Evolutionary conservation across 2,113 vertebrate species (phyloP).

Genomic region (Setophaga kirtlandii): DNA sequence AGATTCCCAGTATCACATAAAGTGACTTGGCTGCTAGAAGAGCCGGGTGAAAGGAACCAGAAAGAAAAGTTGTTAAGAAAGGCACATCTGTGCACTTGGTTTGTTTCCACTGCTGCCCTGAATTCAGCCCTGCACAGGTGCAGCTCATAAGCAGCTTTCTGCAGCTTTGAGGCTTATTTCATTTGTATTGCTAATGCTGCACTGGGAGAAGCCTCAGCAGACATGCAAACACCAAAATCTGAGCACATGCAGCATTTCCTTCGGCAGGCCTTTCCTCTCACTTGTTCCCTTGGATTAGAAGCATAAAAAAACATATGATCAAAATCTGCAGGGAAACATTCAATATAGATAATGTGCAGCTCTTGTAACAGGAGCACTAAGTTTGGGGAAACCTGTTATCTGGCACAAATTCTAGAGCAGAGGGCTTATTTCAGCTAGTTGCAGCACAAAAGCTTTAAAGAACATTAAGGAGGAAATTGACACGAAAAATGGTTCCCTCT

Average conservation of each 20-base stretch:
- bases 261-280: background rate
- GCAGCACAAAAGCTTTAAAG: slow-evolving; percentile 2
- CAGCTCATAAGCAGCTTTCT: background rate
- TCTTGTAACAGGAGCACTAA: background rate
- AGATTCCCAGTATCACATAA: background rate
- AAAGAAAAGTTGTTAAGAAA: background rate
- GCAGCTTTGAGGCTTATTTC: background rate
- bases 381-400: background rate
- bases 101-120: background rate
- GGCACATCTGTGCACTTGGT: background rate
- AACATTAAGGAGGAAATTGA: slow-evolving; percentile 20
- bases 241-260: background rate
- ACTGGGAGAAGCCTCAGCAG: background rate
- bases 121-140: background rate
- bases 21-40: background rate
- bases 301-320: background rate
- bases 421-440: background rate
- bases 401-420: background rate
- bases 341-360: accelerated
- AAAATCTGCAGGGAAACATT: background rate
- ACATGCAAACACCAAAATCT: background rate
- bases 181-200: background rate
- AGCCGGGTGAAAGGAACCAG: background rate
- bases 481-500: background rate
- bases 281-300: background rate